Percentiles rank a stretch among this genome's conserved stretches.
Conservation (phyloP, 2,888 invertebrate species). For the Conomelus anceps region DNA sequence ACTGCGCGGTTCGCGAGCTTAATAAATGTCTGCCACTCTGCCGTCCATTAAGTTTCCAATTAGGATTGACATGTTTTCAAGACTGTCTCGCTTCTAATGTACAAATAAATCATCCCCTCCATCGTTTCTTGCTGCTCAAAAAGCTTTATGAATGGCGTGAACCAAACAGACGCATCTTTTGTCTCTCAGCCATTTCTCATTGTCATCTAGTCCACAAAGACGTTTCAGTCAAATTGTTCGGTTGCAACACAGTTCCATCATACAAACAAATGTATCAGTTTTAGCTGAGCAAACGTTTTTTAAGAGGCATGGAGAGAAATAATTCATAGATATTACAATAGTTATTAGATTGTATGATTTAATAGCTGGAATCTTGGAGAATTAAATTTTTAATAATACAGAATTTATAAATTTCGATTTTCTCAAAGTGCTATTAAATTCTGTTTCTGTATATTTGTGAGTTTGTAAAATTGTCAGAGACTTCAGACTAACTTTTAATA, state of each 20-base stretch:
- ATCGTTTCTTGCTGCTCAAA: background rate
- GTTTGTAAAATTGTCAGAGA: too few relatives aligned
- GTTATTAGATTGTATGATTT: too few relatives aligned
- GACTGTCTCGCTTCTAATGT: background rate
- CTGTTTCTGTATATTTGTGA: too few relatives aligned
- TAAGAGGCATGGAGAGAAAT: too few relatives aligned
- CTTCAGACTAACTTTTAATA: too few relatives aligned
- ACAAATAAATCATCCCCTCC: background rate
- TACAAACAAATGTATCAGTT: too few relatives aligned
- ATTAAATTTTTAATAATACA: too few relatives aligned
- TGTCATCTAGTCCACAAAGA: background rate
- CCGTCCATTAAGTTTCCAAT: background rate
- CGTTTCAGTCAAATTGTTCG: background rate
- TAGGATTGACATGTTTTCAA: background rate
- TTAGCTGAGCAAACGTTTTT: too few relatives aligned
- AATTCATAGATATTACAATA: too few relatives aligned
- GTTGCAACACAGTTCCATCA: background rate
- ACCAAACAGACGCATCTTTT: background rate
- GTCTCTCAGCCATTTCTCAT: background rate
- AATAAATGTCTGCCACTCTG: background rate
- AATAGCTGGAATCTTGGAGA: too few relatives aligned
- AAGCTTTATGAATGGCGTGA: background rate
- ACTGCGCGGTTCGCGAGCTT: background rate
- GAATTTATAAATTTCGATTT: too few relatives aligned
- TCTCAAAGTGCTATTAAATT: too few relatives aligned